Percentiles rank a stretch among this genome's conserved stretches.
These are phyloP conservation scores for Tetramorium simillimum DNA, from an alignment of 1,140 invertebrate species.

Conservation along the genomic window DNA sequence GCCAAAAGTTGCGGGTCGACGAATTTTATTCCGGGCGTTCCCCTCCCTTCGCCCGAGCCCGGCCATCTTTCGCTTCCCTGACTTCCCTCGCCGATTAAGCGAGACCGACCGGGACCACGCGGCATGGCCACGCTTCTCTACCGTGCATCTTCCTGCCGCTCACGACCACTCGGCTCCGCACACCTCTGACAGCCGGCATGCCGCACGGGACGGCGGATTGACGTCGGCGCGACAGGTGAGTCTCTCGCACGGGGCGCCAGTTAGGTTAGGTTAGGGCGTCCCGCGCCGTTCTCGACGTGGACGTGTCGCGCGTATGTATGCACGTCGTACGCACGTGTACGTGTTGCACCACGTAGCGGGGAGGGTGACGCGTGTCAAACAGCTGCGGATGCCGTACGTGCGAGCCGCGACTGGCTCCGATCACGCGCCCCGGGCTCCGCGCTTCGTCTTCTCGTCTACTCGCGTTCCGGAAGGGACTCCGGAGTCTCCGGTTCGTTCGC, in stretches of 20 bases:
- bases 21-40: background rate
- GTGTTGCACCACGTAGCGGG: slow-evolving; percentile 4
- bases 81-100: background rate
- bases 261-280: slow-evolving; percentile 51
- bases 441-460: background rate
- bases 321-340: background rate
- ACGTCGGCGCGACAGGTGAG: slow-evolving; percentile 17
- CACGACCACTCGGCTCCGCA: slow-evolving; percentile 49
- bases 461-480: background rate
- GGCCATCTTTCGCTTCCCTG: too few species aligned
- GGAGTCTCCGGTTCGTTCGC: too few species aligned
- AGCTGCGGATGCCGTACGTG: slow-evolving; percentile 6
- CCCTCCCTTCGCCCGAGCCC: too few species aligned
- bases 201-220: background rate
- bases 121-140: slow-evolving; percentile 68
- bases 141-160: slow-evolving; percentile 21
- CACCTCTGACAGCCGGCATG: slow-evolving; percentile 57
- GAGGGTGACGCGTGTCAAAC: slow-evolving; percentile 17
- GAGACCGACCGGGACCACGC: slow-evolving; percentile 20
- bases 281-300: slow-evolving; percentile 42
- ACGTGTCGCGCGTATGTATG: slow-evolving; percentile 7
- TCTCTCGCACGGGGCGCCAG: background rate
- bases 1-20: background rate
- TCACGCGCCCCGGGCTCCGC: background rate
- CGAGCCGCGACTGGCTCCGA: background rate